Conservation (phyloP, 2,113 vertebrate genomes). For the Aepyceros melampus region DNA sequence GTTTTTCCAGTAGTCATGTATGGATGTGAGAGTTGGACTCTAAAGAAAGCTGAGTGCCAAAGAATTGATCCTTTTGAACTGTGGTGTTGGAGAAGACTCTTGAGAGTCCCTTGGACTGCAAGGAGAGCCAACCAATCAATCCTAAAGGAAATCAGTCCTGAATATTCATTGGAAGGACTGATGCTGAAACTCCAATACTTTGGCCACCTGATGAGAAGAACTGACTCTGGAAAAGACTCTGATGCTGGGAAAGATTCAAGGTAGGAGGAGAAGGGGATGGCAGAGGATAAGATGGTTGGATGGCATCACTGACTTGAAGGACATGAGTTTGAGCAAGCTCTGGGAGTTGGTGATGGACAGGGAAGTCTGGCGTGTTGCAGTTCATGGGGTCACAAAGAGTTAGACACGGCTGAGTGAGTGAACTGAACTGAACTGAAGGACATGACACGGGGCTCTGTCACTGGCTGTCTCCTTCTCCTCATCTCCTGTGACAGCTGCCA, state of each 20-base stretch:
- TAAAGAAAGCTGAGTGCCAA: not conserved
- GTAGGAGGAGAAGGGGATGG: not conserved
- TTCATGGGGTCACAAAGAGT: not conserved
- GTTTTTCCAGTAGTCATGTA: not conserved
- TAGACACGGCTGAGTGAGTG: fast-evolving
- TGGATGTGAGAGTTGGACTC: not conserved
- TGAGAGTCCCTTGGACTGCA: not conserved
- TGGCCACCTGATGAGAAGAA: not conserved
- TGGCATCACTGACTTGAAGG: not conserved
- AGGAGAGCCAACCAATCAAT: not conserved
- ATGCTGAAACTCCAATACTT: not conserved
- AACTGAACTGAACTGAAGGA: not conserved
- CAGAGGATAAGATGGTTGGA: not conserved
- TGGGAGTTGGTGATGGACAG: not conserved
- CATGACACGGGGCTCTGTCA: too few species aligned
- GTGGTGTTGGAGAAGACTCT: not conserved
- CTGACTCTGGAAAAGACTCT: not conserved
- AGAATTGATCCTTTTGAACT: not conserved
- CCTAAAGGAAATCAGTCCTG: not conserved
- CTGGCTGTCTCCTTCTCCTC: not conserved
- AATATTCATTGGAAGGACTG: not conserved
- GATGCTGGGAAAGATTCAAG: not conserved
- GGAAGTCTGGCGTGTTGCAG: not conserved
- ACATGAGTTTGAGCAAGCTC: not conserved
- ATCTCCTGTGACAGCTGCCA: not conserved